These are phyloP conservation scores for Monarcha castaneiventris DNA, from an alignment of 2,113 vertebrate genomes.

Conservation along the genomic window DNA sequence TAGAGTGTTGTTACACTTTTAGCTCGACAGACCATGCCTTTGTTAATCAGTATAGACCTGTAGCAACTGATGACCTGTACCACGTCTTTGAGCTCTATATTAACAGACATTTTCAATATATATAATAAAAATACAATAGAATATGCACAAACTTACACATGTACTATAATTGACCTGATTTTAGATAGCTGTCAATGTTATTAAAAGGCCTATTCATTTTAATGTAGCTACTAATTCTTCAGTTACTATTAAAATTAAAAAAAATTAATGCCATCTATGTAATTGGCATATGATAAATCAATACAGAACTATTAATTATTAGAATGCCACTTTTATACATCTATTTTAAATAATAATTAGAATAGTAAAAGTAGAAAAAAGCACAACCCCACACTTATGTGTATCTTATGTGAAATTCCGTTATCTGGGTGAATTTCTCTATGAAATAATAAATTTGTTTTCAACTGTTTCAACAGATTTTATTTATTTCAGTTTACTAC, in stretches of 20 bases:
- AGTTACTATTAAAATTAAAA: not conserved
- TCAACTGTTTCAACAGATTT: not conserved
- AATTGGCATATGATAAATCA: not conserved
- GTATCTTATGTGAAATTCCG: not conserved
- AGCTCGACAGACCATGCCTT: not conserved
- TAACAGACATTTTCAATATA: not conserved
- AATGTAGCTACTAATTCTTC: not conserved
- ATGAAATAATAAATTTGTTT: not conserved
- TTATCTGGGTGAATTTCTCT: not conserved
- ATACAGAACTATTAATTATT: not conserved
- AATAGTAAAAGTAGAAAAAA: not conserved
- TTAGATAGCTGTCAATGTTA: not conserved
- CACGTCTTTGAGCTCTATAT: not conserved
- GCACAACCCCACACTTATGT: not conserved
- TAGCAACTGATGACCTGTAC: not conserved
- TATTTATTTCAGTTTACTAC: not conserved
- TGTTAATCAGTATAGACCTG: not conserved
- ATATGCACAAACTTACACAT: not conserved
- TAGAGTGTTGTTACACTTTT: not conserved
- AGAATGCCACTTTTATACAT: not conserved
- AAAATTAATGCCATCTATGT: not conserved
- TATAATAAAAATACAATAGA: not conserved
- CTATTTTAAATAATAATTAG: not conserved
- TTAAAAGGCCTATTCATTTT: not conserved
- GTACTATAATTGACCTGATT: accelerated